A percentile compares a stretch with the other conserved stretches of the same genome.
phyloP scores from a whole-genome alignment of 2,888 invertebrate species.

The Drosophila anomalipes region DNA sequence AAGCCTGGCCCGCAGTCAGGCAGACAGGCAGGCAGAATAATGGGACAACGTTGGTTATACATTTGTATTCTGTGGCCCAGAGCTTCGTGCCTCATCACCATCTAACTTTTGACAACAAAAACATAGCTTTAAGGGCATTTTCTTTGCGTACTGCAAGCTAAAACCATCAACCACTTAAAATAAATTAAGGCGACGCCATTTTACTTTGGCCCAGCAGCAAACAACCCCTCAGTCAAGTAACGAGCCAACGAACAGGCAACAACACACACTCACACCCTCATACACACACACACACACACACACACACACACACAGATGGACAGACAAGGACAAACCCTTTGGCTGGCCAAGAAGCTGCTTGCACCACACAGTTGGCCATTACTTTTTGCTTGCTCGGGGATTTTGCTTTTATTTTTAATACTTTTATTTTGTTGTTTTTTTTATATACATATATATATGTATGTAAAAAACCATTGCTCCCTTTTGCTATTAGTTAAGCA shows the following conservation, averaged over 20 bases:
- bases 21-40: constrained; percentile 13
- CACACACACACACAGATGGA: constrained; percentile 23
- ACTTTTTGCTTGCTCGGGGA: constrained; percentile 69
- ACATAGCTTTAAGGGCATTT: constrained; percentile 57
- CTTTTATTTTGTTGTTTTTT: constrained; percentile 29
- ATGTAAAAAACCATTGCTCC: constrained; percentile 51
- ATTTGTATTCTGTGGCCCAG: constrained; percentile 37
- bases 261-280: constrained; percentile 41
- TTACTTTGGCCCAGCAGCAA: constrained; percentile 72
- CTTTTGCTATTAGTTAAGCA: constrained; percentile 73
- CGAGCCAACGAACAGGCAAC: constrained; percentile 62
- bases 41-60: constrained; percentile 37
- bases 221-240: constrained; percentile 68
- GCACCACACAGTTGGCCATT: constrained; percentile 68
- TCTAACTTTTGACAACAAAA: constrained; percentile 12
- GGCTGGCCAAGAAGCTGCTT: constrained; percentile 63
- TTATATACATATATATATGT: constrained; percentile 7
- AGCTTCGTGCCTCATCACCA: background rate
- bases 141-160: constrained; percentile 58
- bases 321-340: constrained; percentile 58
- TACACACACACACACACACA: constrained; percentile 14
- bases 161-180: constrained; percentile 81
- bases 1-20: constrained; percentile 26
- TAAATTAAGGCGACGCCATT: constrained; percentile 81
- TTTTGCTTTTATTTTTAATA: constrained; percentile 58